Conservation (phyloP, 2,888 invertebrate species). For the Caenorhabditis auriculariae region DNA sequence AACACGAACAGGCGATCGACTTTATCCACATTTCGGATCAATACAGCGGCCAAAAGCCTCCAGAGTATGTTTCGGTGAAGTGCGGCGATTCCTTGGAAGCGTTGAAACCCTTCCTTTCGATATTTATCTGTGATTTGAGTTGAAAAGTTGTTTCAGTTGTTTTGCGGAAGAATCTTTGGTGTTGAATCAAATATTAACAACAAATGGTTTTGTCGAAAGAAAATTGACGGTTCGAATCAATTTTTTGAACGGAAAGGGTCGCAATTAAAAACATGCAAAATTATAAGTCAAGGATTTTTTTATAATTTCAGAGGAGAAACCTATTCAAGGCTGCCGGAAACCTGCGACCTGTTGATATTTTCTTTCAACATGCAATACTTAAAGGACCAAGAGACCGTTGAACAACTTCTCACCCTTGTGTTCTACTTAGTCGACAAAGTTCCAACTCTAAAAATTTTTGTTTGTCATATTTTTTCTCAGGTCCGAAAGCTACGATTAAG, state of each 20-base stretch:
- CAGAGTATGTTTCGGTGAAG: slow-evolving; percentile 82
- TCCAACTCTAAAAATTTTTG: slow-evolving; percentile 69
- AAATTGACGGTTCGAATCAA: no score
- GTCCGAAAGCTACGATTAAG: slow-evolving; percentile 33
- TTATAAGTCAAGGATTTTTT: no score
- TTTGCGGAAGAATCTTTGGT: no score
- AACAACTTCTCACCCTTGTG: slow-evolving; percentile 64
- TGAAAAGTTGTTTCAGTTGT: no score
- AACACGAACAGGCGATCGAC: slow-evolving; percentile 82
- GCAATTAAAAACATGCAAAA: no score
- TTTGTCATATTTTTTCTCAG: slow-evolving; percentile 2
- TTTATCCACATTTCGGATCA: slow-evolving; percentile 97
- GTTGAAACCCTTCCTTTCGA: no score
- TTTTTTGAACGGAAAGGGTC: no score
- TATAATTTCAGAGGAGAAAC: slow-evolving; percentile 60
- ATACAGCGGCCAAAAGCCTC: slow-evolving; percentile 82
- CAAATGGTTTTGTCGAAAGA: no score
- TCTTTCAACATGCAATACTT: slow-evolving; percentile 65
- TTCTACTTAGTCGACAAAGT: slow-evolving; percentile 91
- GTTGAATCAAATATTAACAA: no score
- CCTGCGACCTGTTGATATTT: slow-evolving; percentile 75
- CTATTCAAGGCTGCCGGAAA: slow-evolving; percentile 71
- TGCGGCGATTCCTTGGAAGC: no score
- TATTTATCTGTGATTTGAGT: no score
- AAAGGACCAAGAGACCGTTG: slow-evolving; percentile 24